Evolutionary conservation across 2,113 vertebrate genomes (phyloP).

Genomic region (Cavia aperea): DNA sequence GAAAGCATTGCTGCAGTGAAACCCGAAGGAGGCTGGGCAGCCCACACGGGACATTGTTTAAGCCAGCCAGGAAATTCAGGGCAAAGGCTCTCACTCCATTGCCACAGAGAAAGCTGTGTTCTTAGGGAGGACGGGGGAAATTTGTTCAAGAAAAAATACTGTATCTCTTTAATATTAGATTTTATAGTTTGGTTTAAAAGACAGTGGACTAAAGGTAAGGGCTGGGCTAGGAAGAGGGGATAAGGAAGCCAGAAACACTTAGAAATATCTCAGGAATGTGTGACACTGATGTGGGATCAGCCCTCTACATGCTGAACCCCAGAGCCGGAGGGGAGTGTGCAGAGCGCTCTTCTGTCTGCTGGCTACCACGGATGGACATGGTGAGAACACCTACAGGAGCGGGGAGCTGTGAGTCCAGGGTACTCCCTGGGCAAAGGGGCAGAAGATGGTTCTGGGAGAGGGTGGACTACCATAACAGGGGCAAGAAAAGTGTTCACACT

Average conservation of each 20-base stretch:
- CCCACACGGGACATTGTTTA: neutral
- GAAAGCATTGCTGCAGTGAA: neutral
- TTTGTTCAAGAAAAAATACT: neutral
- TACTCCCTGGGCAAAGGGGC: neutral
- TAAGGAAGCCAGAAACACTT: neutral
- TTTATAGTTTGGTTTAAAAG: neutral
- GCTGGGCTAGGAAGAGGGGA: neutral
- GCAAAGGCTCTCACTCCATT: neutral
- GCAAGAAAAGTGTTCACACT: neutral
- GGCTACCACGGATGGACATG: too few species aligned
- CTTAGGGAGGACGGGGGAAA: neutral
- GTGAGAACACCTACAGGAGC: neutral
- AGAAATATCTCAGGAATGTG: neutral
- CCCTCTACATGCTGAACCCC: neutral
- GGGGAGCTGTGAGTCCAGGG: neutral
- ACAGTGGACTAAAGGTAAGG: neutral
- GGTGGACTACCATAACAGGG: neutral
- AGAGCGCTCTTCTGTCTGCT: neutral
- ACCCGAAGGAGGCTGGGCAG: neutral
- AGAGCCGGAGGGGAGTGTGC: fast-evolving
- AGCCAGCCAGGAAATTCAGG: neutral
- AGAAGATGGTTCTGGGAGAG: neutral
- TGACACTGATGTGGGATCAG: neutral
- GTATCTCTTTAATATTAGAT: neutral
- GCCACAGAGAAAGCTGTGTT: neutral